These are phyloP conservation scores for Aegithalos caudatus DNA, from an alignment of 2,113 vertebrate genomes.

Conservation along the genomic window DNA sequence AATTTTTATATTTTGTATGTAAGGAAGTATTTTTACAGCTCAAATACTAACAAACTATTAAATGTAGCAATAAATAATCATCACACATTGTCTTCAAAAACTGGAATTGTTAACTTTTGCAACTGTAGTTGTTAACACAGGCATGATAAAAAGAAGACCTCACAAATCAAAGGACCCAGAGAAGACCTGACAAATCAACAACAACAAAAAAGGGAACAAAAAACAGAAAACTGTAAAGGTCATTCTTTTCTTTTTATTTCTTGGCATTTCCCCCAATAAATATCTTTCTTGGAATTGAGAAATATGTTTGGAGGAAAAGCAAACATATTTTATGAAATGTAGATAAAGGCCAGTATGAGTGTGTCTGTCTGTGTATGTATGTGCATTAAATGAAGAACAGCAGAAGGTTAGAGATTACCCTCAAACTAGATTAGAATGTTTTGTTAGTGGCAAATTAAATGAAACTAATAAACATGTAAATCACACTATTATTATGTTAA, in stretches of 20 bases:
- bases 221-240: background rate
- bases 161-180: background rate
- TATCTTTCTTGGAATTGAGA: background rate
- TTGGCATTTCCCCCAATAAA: background rate
- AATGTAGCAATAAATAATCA: background rate
- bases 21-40: background rate
- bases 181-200: background rate
- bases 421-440: constrained; percentile 5
- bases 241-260: background rate
- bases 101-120: background rate
- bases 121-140: background rate
- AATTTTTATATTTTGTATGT: background rate
- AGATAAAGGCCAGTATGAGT: background rate
- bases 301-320: background rate
- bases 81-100: background rate
- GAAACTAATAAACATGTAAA: constrained; percentile 33
- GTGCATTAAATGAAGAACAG: background rate
- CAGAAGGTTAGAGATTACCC: constrained; percentile 4
- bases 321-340: background rate
- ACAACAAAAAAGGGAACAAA: background rate
- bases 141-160: background rate
- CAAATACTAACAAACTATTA: background rate
- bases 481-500: constrained; percentile 29
- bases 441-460: constrained; percentile 12
- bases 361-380: background rate